phyloP scores from a whole-genome alignment of 2,797 vertebrate genomes.

The Tenualosa ilisha region DNA sequence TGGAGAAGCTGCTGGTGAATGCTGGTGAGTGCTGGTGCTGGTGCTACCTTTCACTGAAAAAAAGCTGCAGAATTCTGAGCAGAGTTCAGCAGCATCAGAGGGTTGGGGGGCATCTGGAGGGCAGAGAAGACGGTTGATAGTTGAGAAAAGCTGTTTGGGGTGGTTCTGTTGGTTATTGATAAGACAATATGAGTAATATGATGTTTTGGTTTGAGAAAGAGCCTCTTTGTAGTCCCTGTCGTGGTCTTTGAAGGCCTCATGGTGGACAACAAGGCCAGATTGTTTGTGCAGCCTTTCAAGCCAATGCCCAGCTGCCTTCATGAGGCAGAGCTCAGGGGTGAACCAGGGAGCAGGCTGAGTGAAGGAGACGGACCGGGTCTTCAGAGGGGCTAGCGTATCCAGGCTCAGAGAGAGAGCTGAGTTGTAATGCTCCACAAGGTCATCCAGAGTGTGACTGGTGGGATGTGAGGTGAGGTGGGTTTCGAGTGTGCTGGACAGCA shows the following conservation, averaged over 20 bases:
- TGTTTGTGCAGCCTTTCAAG: background rate
- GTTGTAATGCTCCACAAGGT: too few relatives aligned
- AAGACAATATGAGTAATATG: background rate
- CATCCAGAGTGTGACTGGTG: background rate
- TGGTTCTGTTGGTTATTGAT: background rate
- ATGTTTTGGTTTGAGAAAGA: background rate
- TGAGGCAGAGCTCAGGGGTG: background rate
- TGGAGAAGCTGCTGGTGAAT: background rate
- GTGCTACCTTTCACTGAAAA: background rate
- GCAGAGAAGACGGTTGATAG: background rate
- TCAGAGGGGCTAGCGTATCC: background rate
- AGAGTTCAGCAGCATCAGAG: background rate
- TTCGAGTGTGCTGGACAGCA: too few relatives aligned
- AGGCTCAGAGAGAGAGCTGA: too few relatives aligned
- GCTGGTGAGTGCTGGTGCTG: too few relatives aligned
- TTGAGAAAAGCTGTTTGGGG: background rate
- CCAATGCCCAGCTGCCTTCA: background rate
- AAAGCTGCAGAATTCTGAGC: background rate
- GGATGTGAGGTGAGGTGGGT: too few relatives aligned
- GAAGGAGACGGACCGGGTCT: background rate
- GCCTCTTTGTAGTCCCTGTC: background rate
- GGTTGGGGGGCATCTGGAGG: background rate
- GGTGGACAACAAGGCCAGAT: background rate
- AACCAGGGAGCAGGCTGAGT: background rate
- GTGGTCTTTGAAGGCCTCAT: background rate